These are phyloP conservation scores for Eutolmus rufibarbis DNA, from an alignment of 2,888 invertebrate species.

Conservation along the genomic window DNA sequence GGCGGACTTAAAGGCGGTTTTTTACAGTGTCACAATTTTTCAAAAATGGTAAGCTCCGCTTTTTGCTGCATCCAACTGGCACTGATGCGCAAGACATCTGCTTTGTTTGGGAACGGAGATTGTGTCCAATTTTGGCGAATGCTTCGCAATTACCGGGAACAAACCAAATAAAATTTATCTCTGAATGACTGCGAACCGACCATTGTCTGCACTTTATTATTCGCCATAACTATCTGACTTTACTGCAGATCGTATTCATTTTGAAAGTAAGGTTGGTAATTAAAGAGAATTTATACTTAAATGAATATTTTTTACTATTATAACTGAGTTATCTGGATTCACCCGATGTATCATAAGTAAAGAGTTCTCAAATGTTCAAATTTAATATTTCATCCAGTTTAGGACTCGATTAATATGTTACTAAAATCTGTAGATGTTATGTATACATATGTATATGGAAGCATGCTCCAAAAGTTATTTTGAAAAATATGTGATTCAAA, in stretches of 20 bases:
- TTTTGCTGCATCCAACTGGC: neutral
- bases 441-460: too few relatives aligned
- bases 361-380: too few relatives aligned
- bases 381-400: too few relatives aligned
- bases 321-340: too few relatives aligned
- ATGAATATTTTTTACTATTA: neutral
- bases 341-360: too few relatives aligned
- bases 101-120: conserved; percentile 17
- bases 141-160: neutral
- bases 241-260: neutral
- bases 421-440: too few relatives aligned
- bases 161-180: neutral
- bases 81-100: conserved; percentile 27
- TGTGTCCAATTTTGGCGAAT: conserved; percentile 1
- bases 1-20: conserved; percentile 24
- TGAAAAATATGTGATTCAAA: too few relatives aligned
- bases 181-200: neutral
- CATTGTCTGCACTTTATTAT: neutral
- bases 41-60: conserved; percentile 30
- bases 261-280: neutral
- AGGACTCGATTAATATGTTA: too few relatives aligned
- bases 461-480: too few relatives aligned
- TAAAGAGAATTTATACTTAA: neutral
- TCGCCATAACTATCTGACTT: neutral
- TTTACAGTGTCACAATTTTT: conserved; percentile 15